Base-by-base conservation (phyloP, 2,888 invertebrate species). In the Coelinius sp. region DNA sequence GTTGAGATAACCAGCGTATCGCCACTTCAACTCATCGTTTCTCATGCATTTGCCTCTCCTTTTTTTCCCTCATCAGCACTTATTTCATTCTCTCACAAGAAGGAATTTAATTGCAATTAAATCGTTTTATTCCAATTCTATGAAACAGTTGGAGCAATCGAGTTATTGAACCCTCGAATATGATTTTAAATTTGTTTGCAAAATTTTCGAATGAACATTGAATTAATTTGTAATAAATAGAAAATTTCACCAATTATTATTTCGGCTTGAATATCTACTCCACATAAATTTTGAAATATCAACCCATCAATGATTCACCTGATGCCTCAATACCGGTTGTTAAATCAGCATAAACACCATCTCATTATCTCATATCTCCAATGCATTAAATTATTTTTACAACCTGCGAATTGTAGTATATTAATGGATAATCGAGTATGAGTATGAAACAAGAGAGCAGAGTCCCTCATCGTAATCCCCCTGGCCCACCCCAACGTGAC, bases 401-500 rank as follows among this genome's bases (percentile, higher is more conserved):
- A 17, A 59, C 17, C 3, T 35, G 59, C 20, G 20, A 59, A 59
- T 59, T 59, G 59, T 17, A 31, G 10, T 17, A 31, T 20, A 31
- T 20, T 20, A 59, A 35, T 31, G 14, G 6, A 59, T 59, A 59
- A 59, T 59, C 59, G 31, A 59, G 8, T 7, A 31, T 2, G 2
- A 5, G 2, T 20, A 35, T 59, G 14, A 25, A 35, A 20, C 35
- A 70, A 71, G 73, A 76, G 70, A n/a, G 22, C 68, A n/a, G 66
- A 46, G 53, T 64, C 56, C 46, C 64, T 70, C 73, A 52, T 56
- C 41, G 68, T 56, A 62, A 20, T 27, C n/a, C 74, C 68, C 20
- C 46, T 46, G 3, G 4, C 17, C 46, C 20, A 14, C 8, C 20
- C 38, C 70, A 49, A 78, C 75, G 76, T 74, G 77, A 72, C 71